Evolutionary conservation across 1,140 invertebrate genomes (phyloP).

Genomic region (Drosophila ananassae): DNA sequence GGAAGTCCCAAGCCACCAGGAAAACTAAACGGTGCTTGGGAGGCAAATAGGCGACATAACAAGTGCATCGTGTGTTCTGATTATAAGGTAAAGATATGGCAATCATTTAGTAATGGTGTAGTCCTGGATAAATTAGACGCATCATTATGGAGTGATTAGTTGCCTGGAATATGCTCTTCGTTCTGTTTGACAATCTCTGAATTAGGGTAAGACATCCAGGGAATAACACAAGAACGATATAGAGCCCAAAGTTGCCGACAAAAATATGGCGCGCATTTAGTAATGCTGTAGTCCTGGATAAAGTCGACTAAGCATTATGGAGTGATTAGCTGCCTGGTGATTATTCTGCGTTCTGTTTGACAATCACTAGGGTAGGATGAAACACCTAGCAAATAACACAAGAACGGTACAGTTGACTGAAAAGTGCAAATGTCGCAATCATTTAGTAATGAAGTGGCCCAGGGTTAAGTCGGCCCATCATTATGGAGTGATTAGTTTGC

Average conservation of each 20-base stretch:
- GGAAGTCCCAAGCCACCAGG: constrained; percentile 73
- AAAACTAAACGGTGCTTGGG: constrained; percentile 51
- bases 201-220: constrained; percentile 28
- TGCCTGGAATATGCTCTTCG: constrained; percentile 53
- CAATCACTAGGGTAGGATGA: constrained; percentile 56
- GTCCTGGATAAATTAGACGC: constrained; percentile 26
- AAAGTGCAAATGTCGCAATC: constrained; percentile 9
- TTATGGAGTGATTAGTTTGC: constrained; percentile 51
- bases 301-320: constrained; percentile 48
- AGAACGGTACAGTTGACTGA: constrained; percentile 30
- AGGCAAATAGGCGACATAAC: constrained; percentile 72
- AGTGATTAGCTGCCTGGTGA: constrained; percentile 30
- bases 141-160: constrained; percentile 56
- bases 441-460: constrained; percentile 46
- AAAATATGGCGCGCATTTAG: constrained; percentile 67
- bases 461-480: constrained; percentile 41
- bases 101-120: constrained; percentile 48
- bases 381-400: constrained; percentile 66
- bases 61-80: constrained; percentile 10
- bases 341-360: constrained; percentile 76
- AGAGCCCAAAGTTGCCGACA: neutral
- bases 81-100: constrained; percentile 15
- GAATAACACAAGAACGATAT: constrained; percentile 74
- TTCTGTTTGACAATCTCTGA: constrained; percentile 80
- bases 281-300: constrained; percentile 50